Evolutionary conservation across 1,140 invertebrate genomes (phyloP).

Genomic region (Drosophila pseudoobscura): DNA sequence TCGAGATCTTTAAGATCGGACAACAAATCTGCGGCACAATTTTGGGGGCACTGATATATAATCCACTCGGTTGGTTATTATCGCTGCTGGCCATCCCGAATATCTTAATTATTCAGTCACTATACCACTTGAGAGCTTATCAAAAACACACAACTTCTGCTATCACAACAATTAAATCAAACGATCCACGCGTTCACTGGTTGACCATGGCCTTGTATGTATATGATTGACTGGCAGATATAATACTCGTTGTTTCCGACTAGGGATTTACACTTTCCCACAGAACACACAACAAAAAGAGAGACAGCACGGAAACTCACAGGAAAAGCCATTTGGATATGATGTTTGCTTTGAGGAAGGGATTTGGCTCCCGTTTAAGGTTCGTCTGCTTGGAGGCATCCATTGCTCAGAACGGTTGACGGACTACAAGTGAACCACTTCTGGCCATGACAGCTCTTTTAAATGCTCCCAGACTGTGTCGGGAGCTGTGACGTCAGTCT

Average conservation of each 20-base stretch:
- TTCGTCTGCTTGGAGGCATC: constrained; percentile 44
- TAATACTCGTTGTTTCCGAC: not conserved
- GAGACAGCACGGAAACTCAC: constrained; percentile 35
- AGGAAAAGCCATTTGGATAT: constrained; percentile 69
- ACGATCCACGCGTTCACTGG: constrained; percentile 4
- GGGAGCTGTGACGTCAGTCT: constrained; percentile 24
- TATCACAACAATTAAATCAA: constrained; percentile 10
- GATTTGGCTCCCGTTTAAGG: constrained; percentile 57
- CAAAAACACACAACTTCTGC: too few species aligned
- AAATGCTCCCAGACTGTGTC: constrained; percentile 24
- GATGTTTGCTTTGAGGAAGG: constrained; percentile 57
- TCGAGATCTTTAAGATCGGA: not conserved
- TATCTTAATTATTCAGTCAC: not conserved
- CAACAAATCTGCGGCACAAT: not conserved
- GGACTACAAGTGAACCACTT: constrained; percentile 36
- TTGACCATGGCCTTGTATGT: constrained; percentile 35
- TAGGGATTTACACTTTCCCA: constrained; percentile 11
- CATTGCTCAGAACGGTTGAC: constrained; percentile 40
- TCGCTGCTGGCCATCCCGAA: not conserved
- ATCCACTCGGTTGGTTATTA: not conserved
- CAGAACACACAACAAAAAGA: not conserved
- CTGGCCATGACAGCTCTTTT: constrained; percentile 19
- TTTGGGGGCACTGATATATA: not conserved
- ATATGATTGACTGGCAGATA: not conserved
- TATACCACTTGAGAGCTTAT: too few species aligned